Conservation (phyloP, 2,113 vertebrate species). For the Mellivora capensis region DNA sequence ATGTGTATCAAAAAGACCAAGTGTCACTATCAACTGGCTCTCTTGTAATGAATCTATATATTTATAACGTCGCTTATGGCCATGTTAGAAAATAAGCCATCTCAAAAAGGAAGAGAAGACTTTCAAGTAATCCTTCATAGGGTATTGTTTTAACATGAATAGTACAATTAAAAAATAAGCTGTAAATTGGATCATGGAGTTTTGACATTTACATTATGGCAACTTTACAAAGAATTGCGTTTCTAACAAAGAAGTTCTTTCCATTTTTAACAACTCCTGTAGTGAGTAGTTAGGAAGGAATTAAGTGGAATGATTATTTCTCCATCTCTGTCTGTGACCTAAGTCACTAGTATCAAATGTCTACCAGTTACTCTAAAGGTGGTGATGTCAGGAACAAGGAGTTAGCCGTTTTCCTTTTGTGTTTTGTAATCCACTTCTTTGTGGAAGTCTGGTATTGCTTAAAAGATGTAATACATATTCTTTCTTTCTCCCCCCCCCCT, state of each 20-base stretch:
- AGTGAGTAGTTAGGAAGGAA: constrained; percentile 59
- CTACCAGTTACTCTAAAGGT: constrained; percentile 56
- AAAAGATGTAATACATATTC: not conserved
- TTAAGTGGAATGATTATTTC: constrained; percentile 53
- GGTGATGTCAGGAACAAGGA: constrained; percentile 52
- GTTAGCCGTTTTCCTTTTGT: constrained; percentile 12
- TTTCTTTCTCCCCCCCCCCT: not conserved
- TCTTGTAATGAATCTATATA: constrained; percentile 34
- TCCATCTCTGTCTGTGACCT: constrained; percentile 50
- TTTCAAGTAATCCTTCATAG: constrained; percentile 34
- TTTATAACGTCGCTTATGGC: constrained; percentile 12
- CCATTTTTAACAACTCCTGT: constrained; percentile 66
- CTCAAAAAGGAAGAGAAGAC: not conserved
- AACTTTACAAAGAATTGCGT: constrained; percentile 39
- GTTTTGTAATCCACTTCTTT: constrained; percentile 43
- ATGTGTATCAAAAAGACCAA: constrained; percentile 22
- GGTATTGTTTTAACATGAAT: constrained; percentile 46
- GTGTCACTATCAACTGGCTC: not conserved
- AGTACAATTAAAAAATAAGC: constrained; percentile 45
- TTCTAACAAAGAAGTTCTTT: constrained; percentile 58
- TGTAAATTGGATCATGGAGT: not conserved
- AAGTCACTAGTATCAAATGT: constrained; percentile 35
- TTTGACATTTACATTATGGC: constrained; percentile 25
- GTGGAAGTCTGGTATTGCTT: constrained; percentile 28
- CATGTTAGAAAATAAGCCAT: constrained; percentile 45